phyloP scores from a whole-genome alignment of 1,140 invertebrate genomes.

The Drosophila sulfurigaster region DNA sequence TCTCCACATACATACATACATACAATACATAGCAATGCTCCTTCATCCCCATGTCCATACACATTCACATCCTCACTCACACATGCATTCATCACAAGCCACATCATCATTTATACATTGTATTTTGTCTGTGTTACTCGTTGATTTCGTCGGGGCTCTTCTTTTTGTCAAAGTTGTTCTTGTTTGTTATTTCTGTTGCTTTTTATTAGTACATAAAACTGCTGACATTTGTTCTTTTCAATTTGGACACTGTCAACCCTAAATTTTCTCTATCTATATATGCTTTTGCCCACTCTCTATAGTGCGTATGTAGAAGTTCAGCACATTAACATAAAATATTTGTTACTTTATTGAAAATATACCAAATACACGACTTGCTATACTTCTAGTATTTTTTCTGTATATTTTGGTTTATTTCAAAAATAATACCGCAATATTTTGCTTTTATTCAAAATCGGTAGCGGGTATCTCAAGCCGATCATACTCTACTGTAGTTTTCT shows the following conservation, averaged over 20 bases:
- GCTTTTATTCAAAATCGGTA: no score
- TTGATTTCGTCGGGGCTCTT: conserved; percentile 26
- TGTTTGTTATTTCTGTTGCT: conserved; percentile 33
- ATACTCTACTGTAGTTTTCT: no score
- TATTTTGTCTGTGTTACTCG: conserved; percentile 62
- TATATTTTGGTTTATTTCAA: no score
- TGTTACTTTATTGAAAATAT: no score
- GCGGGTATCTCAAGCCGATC: no score
- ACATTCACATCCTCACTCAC: conserved; percentile 37
- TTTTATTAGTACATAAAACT: conserved; percentile 69
- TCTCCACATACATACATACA: not conserved
- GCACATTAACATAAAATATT: no score
- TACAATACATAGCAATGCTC: conserved; percentile 34
- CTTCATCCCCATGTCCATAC: conserved; percentile 21
- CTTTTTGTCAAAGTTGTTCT: conserved; percentile 23
- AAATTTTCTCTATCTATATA: conserved; percentile 7
- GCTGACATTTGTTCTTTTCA: conserved; percentile 80
- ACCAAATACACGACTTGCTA: no score
- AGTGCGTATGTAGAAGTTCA: not conserved
- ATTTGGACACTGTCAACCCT: conserved; percentile 55
- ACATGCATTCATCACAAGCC: conserved; percentile 76
- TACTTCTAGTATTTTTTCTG: no score
- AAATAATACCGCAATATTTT: no score
- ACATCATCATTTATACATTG: conserved; percentile 82
- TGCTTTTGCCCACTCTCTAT: not conserved